These are phyloP conservation scores for Drosophila quinaria DNA, from an alignment of 2,888 invertebrate genomes.

Conservation along the genomic window DNA sequence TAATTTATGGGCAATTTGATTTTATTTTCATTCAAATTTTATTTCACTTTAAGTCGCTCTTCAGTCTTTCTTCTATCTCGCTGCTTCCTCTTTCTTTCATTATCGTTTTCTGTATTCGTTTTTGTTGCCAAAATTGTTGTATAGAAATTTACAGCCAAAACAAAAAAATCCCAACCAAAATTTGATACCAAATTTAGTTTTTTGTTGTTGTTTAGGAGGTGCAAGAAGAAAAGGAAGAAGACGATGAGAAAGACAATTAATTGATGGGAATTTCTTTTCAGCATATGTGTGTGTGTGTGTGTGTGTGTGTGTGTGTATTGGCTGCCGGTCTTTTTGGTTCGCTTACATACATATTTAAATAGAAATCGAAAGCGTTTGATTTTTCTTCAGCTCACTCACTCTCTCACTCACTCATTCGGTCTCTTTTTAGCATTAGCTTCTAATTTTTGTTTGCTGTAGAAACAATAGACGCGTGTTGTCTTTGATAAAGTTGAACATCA, in stretches of 20 bases:
- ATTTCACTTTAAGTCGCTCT: slow-evolving; percentile 55
- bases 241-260: slow-evolving; percentile 63
- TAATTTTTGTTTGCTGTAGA: slow-evolving; percentile 64
- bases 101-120: slow-evolving; percentile 1
- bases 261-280: slow-evolving; percentile 79
- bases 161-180: slow-evolving; percentile 28
- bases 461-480: slow-evolving; percentile 56
- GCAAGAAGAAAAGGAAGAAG: slow-evolving; percentile 26
- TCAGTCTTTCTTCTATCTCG: slow-evolving; percentile 2
- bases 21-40: slow-evolving; percentile 80
- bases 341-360: slow-evolving; percentile 75
- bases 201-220: slow-evolving; percentile 16
- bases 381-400: slow-evolving; percentile 38
- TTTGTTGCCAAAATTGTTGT: slow-evolving; percentile 51
- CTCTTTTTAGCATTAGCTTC: slow-evolving; percentile 50
- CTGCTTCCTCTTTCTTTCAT: background rate
- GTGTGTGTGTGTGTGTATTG: slow-evolving; percentile 23
- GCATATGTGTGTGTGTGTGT: slow-evolving; percentile 28
- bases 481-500: slow-evolving; percentile 18
- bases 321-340: slow-evolving; percentile 70
- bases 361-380: slow-evolving; percentile 80
- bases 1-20: slow-evolving; percentile 76
- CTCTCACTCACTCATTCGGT: background rate
- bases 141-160: slow-evolving; percentile 60
- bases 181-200: slow-evolving; percentile 14